Evolutionary conservation across 2,888 invertebrate species (phyloP).

Genomic region (Drosophila neutralis): DNA sequence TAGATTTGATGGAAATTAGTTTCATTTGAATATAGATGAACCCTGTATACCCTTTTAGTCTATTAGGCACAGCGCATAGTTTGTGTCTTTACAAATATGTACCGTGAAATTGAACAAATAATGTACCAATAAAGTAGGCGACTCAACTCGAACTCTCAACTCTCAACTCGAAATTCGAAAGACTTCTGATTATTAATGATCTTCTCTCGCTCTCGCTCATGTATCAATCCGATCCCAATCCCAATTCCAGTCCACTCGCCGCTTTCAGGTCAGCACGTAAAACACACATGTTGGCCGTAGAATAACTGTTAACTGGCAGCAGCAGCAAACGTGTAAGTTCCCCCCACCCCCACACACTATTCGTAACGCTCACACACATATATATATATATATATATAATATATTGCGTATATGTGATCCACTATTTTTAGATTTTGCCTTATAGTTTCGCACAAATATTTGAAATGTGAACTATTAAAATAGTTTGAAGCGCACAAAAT

Average conservation of each 20-base stretch:
- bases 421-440: slow-evolving; percentile 21
- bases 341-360: not conserved
- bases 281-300: not conserved
- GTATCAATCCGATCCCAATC: slow-evolving; percentile 57
- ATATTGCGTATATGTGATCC: not conserved
- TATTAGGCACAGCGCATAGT: slow-evolving; percentile 1
- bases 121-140: slow-evolving; percentile 77
- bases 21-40: not conserved
- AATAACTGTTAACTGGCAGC: slow-evolving; percentile 8
- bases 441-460: slow-evolving; percentile 63
- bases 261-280: slow-evolving; percentile 35
- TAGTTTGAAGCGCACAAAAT: slow-evolving; percentile 70
- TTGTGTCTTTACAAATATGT: slow-evolving; percentile 60
- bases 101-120: slow-evolving; percentile 81
- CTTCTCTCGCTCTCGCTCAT: slow-evolving; percentile 48
- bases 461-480: slow-evolving; percentile 68
- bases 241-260: slow-evolving; percentile 1
- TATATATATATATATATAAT: not conserved
- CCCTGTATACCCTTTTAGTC: not conserved
- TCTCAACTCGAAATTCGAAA: slow-evolving; percentile 24
- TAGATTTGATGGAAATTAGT: not conserved
- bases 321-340: slow-evolving; percentile 8
- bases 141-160: slow-evolving; percentile 36
- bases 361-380: not conserved
- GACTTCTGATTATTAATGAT: slow-evolving; percentile 82